phyloP scores from a whole-genome alignment of 2,113 vertebrate species.

The Pluvialis apricaria region DNA sequence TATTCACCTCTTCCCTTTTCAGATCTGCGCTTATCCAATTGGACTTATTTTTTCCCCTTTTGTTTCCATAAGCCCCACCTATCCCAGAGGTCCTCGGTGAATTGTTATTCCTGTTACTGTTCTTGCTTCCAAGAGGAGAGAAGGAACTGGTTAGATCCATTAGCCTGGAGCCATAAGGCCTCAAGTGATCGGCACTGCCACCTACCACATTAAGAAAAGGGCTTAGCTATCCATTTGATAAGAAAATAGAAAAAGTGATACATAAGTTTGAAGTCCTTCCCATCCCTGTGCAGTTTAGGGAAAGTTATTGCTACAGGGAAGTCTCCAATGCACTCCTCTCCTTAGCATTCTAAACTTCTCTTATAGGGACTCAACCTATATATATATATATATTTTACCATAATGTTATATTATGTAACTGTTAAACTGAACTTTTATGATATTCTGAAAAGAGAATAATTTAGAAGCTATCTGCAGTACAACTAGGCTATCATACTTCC shows the following conservation, averaged over 20 bases:
- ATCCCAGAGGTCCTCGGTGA: constrained; percentile 31
- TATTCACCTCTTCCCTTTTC: neutral
- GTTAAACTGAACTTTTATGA: neutral
- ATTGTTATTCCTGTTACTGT: constrained; percentile 59
- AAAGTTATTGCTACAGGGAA: neutral
- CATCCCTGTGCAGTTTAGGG: neutral
- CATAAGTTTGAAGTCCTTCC: neutral
- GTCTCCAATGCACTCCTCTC: neutral
- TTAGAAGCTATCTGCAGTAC: neutral
- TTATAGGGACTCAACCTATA: neutral
- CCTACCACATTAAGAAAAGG: constrained; percentile 38
- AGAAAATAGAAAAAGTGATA: neutral
- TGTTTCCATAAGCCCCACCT: constrained; percentile 33
- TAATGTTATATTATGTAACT: neutral
- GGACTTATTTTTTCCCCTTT: neutral
- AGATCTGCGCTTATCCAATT: neutral
- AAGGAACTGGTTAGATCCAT: constrained; percentile 45
- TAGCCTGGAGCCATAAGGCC: constrained; percentile 31
- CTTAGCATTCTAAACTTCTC: neutral
- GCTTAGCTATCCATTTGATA: neutral
- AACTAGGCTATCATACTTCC: neutral
- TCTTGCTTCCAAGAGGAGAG: constrained; percentile 54
- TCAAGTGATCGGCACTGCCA: constrained; percentile 29
- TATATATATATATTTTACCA: neutral
- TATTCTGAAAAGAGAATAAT: neutral